Conservation (phyloP, 2,797 vertebrate species). For the Euphonia xanthogaster region DNA sequence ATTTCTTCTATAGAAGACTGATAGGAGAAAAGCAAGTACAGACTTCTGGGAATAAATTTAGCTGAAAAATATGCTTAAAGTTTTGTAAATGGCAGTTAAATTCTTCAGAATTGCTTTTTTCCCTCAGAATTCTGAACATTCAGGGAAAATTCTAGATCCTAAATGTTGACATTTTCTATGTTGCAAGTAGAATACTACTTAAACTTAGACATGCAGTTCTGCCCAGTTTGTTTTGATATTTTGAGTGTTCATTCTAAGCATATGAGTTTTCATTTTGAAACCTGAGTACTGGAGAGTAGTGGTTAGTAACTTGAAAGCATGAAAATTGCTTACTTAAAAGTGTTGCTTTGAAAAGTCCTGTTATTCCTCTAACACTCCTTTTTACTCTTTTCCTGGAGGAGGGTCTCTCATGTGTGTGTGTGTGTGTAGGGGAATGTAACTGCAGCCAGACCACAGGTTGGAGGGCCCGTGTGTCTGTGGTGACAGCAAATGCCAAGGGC, state of each 20-base stretch:
- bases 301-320: background rate
- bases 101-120: background rate
- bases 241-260: background rate
- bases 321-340: background rate
- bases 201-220: background rate
- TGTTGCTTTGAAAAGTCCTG: background rate
- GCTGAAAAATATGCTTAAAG: background rate
- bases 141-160: background rate
- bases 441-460: background rate
- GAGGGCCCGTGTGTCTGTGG: background rate
- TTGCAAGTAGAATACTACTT: background rate
- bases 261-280: background rate
- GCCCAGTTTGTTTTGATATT: background rate
- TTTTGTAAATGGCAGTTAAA: background rate
- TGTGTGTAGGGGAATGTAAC: background rate
- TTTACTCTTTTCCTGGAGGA: background rate
- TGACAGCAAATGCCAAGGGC: background rate
- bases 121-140: background rate
- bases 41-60: background rate
- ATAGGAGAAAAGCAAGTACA: background rate
- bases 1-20: background rate
- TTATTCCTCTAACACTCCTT: background rate
- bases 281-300: background rate
- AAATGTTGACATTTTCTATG: background rate
- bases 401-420: fast-evolving